A percentile compares a stretch with the other conserved stretches of the same genome.
Evolutionary conservation across 2,888 invertebrate genomes (phyloP).

Genomic region (Drosophila infuscata): DNA sequence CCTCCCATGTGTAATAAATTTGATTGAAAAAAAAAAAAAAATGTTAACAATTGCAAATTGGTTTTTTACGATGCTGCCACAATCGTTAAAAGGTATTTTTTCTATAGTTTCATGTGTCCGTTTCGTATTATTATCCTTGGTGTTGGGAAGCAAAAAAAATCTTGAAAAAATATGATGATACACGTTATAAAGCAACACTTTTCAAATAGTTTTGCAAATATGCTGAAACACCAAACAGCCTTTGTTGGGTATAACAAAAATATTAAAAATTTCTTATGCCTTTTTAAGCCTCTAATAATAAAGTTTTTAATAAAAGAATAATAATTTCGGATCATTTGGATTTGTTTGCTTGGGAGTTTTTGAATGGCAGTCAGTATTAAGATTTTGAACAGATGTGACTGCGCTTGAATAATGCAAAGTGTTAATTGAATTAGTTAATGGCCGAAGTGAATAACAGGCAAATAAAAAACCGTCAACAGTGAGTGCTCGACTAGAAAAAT

Average conservation of each 20-base stretch:
- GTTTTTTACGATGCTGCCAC: conserved; percentile 26
- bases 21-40: conserved; percentile 58
- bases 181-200: not conserved
- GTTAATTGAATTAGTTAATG: conserved; percentile 76
- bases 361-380: conserved; percentile 36
- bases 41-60: conserved; percentile 76
- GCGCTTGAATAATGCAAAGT: conserved; percentile 54
- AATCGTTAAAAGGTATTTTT: conserved; percentile 15
- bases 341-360: conserved; percentile 13
- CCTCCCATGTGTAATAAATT: conserved; percentile 67
- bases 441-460: conserved; percentile 24
- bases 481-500: not conserved
- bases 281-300: not conserved
- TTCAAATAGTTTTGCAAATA: not conserved
- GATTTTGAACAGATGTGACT: conserved; percentile 25
- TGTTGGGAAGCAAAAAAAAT: not conserved
- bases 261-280: not conserved
- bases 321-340: not conserved
- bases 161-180: not conserved
- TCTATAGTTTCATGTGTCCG: conserved; percentile 49
- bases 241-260: not conserved
- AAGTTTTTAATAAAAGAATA: conserved; percentile 4
- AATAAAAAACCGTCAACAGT: not conserved
- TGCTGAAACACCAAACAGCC: no score
- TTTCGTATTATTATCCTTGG: conserved; percentile 16